Conservation (phyloP, 2,113 vertebrate genomes). For the Athene cunicularia region DNA sequence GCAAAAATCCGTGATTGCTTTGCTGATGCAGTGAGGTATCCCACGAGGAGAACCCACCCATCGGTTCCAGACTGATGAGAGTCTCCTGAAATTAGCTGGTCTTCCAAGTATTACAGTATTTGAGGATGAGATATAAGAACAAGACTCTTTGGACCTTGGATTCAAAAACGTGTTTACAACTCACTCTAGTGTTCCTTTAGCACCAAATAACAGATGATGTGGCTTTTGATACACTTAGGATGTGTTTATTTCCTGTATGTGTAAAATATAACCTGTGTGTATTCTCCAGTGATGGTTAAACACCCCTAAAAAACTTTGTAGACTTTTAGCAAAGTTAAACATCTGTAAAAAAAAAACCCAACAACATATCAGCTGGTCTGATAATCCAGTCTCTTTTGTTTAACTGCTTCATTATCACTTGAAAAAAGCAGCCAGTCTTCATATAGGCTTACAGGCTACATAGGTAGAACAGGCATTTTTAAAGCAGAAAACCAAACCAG, state of each 20-base stretch:
- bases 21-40: background rate
- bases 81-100: background rate
- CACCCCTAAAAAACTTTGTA: background rate
- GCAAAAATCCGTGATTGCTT: background rate
- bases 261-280: background rate
- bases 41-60: rapidly evolving
- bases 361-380: background rate
- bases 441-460: background rate
- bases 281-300: background rate
- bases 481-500: background rate
- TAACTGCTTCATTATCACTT: background rate
- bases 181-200: background rate
- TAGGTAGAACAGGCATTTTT: background rate
- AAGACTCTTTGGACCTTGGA: background rate
- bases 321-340: background rate
- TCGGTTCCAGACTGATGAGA: background rate
- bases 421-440: background rate
- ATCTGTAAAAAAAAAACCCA: background rate
- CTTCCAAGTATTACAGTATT: background rate
- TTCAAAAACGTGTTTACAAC: background rate
- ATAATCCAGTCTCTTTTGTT: background rate
- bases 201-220: background rate
- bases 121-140: background rate
- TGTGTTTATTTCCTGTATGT: background rate
- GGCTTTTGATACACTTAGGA: background rate